A percentile compares a stretch with the other conserved stretches of the same genome.
Conservation (phyloP, 2,888 invertebrate genomes). For the Seira sanloemensis region DNA sequence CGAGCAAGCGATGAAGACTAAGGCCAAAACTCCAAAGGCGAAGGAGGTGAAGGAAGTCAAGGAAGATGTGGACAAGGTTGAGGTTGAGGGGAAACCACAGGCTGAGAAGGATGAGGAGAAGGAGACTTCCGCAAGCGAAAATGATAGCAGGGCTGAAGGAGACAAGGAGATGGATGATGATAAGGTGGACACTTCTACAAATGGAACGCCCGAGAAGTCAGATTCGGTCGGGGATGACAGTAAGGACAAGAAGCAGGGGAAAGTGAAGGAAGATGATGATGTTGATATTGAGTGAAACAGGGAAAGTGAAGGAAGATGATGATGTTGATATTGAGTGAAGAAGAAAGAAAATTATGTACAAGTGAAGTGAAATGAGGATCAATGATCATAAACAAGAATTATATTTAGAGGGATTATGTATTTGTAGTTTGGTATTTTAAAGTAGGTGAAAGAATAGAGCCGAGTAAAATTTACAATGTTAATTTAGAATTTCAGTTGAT, state of each 20-base stretch:
- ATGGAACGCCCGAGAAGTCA: background rate
- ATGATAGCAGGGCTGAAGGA: background rate
- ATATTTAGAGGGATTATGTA: no score
- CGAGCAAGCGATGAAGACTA: conserved; percentile 12
- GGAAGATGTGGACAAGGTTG: background rate
- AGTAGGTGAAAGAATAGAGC: no score
- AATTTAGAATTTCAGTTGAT: no score
- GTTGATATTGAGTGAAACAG: conserved; percentile 19
- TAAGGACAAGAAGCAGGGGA: background rate
- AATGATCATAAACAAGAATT: no score
- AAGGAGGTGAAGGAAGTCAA: background rate
- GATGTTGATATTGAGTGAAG: background rate
- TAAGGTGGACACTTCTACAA: background rate
- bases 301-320: conserved; percentile 4
- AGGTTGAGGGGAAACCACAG: background rate
- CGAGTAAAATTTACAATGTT: no score
- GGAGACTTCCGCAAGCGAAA: background rate
- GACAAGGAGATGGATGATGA: background rate
- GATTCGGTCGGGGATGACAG: background rate
- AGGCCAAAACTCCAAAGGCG: background rate
- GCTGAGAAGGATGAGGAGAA: background rate
- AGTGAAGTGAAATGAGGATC: no score
- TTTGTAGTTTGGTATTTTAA: no score
- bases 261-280: conserved; percentile 23
- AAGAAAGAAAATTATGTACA: no score